Evolutionary conservation across 2,888 invertebrate genomes (phyloP), one percentile per base, ranked within the genome.

Genomic region (Apamea anceps): DNA sequence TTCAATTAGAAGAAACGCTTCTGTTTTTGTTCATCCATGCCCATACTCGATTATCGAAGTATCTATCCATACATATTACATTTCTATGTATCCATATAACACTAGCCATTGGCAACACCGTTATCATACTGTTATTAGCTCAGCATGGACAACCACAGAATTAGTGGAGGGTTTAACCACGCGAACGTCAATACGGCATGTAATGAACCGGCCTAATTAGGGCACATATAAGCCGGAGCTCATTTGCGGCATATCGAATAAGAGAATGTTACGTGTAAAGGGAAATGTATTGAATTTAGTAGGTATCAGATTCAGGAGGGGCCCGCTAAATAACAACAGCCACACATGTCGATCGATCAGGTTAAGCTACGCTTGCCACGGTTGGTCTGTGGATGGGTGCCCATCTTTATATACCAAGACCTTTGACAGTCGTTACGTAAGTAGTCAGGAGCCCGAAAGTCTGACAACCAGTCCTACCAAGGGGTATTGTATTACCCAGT

Each of bases 191-290:
- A 90, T 86, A 87, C 81, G 57, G 71, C 78, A 73, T 77, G 88
- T 87, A 90, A 86, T 88, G 87, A 86, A 88, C 88, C 81, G 75
- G 62, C 66, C 81, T 90, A 91, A 91, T 91, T 91, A 89, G 86
- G 85, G 79, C 88, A 87, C 87, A 90, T 87, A 88, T 84, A 84
- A 76, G 68, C 84, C 60, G 28, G 45, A n/a, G 80, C 86, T 87
- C 86, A 85, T 89, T 89, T 90, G 87, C 45, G 83, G 79, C 6
- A 76, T 72, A 79, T 72, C 71, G n/a, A 77, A 82, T 77, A 75
- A 66, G 73, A 73, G 70, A 73, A 73, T 32, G 21, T 48, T 15
- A 21, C 62, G 57, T 48, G 57, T 72, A 45, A 51, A 70, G 6
- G 25, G 18, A 63, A 57, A 45, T 51, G 10, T 73, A 70, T 62